Percentiles rank a stretch among this genome's conserved stretches.
phyloP scores from a whole-genome alignment of 2,113 vertebrate species.

The Indri indri region DNA sequence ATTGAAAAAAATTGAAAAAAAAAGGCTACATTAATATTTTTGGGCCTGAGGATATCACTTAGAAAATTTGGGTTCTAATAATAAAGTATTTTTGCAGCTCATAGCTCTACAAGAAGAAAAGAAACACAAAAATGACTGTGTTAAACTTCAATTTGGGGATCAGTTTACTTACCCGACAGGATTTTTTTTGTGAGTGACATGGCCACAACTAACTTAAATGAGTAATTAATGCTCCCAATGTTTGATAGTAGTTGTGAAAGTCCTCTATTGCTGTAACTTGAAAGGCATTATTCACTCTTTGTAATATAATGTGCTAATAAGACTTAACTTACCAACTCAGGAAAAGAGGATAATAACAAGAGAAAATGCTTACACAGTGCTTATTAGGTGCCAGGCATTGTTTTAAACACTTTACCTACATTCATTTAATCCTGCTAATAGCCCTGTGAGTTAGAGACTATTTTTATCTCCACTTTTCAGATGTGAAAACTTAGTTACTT shows the following conservation, averaged over 20 bases:
- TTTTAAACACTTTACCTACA: not conserved
- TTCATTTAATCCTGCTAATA: not conserved
- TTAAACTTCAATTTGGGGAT: not conserved
- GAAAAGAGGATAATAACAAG: not conserved
- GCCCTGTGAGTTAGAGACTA: not conserved
- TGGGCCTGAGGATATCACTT: not conserved
- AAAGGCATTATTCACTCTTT: not conserved
- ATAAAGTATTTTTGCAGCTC: not conserved
- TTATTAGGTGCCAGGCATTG: not conserved
- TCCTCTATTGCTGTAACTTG: not conserved
- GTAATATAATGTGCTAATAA: not conserved
- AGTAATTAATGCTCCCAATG: not conserved
- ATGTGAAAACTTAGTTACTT: not conserved
- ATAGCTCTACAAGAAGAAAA: not conserved
- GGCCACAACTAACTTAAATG: not conserved
- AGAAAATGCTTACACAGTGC: not conserved
- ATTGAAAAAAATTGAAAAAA: not conserved
- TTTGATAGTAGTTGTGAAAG: not conserved
- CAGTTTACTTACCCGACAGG: not conserved
- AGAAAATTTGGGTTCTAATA: not conserved
- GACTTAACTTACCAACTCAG: not conserved
- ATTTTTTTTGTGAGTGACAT: slow-evolving; percentile 20
- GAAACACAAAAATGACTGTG: not conserved
- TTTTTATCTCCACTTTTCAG: not conserved
- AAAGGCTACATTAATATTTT: slow-evolving; percentile 19